A percentile compares a stretch with the other conserved stretches of the same genome.
Conservation (phyloP, 2,888 invertebrate species). For the Labia minor region DNA sequence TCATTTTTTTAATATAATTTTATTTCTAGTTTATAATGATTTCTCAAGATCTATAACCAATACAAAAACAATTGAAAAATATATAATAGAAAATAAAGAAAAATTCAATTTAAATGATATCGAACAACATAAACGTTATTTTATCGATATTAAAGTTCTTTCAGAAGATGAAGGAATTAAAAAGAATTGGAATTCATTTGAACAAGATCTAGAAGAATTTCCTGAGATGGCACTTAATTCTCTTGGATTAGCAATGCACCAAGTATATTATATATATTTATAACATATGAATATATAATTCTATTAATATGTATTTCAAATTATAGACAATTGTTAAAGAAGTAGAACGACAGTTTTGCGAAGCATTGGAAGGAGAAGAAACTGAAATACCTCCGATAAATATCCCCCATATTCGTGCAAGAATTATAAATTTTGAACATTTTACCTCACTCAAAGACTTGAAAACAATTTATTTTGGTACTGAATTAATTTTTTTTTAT, state of each 20-base stretch:
- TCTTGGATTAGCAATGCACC: constrained; percentile 69
- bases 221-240: constrained; percentile 42
- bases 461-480: constrained; percentile 63
- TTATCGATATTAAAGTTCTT: constrained; percentile 47
- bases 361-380: constrained; percentile 31
- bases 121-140: constrained; percentile 45
- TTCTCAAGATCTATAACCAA: neutral
- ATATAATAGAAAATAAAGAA: neutral
- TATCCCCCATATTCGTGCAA: constrained; percentile 42
- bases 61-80: neutral
- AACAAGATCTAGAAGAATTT: neutral
- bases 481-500: too few species aligned
- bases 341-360: constrained; percentile 27
- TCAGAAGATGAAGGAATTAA: constrained; percentile 46
- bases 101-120: constrained; percentile 36
- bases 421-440: constrained; percentile 53
- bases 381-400: constrained; percentile 27
- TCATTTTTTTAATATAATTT: neutral
- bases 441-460: constrained; percentile 55
- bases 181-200: constrained; percentile 42
- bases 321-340: constrained; percentile 31
- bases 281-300: neutral
- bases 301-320: constrained; percentile 16
- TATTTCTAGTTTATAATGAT: neutral
- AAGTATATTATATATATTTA: constrained; percentile 38